Conservation (phyloP, 64 coral and sea anemone genomes). For the Astreopora myriophthalma region DNA sequence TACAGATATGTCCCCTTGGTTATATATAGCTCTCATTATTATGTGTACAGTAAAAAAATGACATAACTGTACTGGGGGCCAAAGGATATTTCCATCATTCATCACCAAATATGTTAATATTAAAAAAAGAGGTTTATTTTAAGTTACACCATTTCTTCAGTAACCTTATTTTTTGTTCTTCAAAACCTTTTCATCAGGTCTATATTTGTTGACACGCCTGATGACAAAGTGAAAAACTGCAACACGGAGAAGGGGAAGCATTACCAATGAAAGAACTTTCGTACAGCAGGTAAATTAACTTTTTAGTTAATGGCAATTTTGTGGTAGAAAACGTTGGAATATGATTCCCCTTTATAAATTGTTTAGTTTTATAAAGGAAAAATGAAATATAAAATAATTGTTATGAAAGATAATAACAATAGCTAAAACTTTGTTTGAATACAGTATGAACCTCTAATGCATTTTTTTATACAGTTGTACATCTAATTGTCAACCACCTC, state of each 20-base stretch:
- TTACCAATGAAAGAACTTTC: constrained; percentile 11
- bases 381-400: not conserved
- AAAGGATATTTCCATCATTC: not conserved
- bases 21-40: not conserved
- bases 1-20: not conserved
- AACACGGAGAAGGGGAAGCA: constrained; percentile 28
- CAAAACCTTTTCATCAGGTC: not conserved
- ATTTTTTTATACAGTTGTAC: too few relatives aligned
- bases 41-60: not conserved
- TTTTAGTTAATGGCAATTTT: not conserved
- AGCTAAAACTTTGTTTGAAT: not conserved
- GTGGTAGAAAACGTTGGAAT: not conserved
- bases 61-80: not conserved
- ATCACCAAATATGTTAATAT: constrained; percentile 16
- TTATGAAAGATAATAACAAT: not conserved
- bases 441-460: not conserved
- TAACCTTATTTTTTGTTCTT: not conserved
- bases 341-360: not conserved
- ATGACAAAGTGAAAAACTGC: constrained; percentile 37
- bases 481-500: not conserved
- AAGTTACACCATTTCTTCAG: not conserved
- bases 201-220: not conserved
- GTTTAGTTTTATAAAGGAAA: not conserved
- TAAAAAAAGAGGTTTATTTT: not conserved
- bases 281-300: not conserved